Percentiles rank a stretch among this genome's conserved stretches.
Conservation (phyloP, 2,888 invertebrate genomes). For the Scrobipalpa costella region DNA sequence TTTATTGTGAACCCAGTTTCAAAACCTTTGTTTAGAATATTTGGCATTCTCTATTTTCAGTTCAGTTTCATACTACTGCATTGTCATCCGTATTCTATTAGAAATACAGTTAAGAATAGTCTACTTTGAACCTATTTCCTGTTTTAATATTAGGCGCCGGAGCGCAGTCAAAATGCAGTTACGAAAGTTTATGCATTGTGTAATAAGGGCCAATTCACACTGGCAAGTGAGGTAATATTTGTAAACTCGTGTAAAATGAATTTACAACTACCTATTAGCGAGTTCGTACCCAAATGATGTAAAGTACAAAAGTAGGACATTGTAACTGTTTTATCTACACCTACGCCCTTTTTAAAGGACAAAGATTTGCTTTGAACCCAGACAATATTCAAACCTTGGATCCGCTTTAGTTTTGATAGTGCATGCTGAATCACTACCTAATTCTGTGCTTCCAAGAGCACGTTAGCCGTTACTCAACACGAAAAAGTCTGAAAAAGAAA, state of each 20-base stretch:
- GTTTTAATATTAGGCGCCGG: background rate
- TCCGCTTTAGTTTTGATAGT: too few relatives aligned
- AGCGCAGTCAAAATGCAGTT: slow-evolving; percentile 13
- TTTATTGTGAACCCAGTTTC: background rate
- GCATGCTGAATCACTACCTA: too few relatives aligned
- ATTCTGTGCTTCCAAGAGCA: too few relatives aligned
- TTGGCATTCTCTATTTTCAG: background rate
- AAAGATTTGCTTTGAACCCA: background rate
- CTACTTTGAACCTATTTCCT: background rate
- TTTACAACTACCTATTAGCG: slow-evolving; percentile 5
- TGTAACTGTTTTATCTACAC: slow-evolving; percentile 1
- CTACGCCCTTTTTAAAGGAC: background rate
- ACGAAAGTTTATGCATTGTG: slow-evolving; percentile 19
- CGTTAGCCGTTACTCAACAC: too few relatives aligned
- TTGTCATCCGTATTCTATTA: background rate
- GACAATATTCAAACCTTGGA: background rate
- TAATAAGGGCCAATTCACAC: slow-evolving; percentile 6
- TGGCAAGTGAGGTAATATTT: background rate
- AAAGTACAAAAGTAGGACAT: background rate
- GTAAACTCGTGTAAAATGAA: background rate
- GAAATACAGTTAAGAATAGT: background rate
- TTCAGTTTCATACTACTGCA: background rate
- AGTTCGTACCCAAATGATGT: background rate
- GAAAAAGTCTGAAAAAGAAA: too few relatives aligned
- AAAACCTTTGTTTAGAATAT: slow-evolving; percentile 5